A percentile compares a stretch with the other conserved stretches of the same genome.
Conservation (phyloP, 1,140 invertebrate species). For the Formica exsecta region DNA sequence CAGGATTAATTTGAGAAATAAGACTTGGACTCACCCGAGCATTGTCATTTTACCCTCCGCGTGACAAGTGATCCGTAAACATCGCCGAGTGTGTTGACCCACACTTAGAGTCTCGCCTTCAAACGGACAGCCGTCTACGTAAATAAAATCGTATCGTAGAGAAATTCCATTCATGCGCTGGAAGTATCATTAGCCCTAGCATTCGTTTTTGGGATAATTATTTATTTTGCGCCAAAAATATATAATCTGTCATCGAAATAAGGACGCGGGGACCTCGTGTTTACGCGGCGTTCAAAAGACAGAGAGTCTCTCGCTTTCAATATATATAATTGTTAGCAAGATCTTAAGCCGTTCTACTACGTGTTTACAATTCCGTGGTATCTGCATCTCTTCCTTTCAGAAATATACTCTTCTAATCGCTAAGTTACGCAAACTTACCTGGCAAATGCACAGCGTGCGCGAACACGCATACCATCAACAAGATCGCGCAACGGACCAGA, state of each 20-base stretch:
- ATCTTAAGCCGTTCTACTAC: too few species aligned
- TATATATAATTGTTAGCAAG: neutral
- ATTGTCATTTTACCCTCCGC: neutral
- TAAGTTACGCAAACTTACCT: constrained; percentile 33
- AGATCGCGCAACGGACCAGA: constrained; percentile 12
- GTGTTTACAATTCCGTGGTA: neutral
- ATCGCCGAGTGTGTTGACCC: neutral
- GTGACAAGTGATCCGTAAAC: neutral
- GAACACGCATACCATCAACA: constrained; percentile 22
- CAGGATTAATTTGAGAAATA: neutral
- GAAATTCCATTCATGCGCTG: neutral
- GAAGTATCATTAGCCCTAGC: too few species aligned
- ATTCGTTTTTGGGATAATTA: too few species aligned
- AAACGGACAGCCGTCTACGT: constrained; percentile 1
- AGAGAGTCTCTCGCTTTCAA: too few species aligned
- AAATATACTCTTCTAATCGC: neutral
- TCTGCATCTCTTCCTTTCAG: neutral
- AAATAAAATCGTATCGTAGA: neutral
- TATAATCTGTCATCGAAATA: too few species aligned
- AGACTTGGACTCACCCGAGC: constrained; percentile 28
- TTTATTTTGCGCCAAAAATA: too few species aligned
- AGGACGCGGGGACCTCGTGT: too few species aligned
- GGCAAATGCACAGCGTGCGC: neutral
- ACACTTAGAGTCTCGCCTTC: neutral
- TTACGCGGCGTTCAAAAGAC: too few species aligned